Percentiles rank a stretch among this genome's conserved stretches.
Conservation (phyloP, 2,888 invertebrate genomes). For the Rugalucina vietnamica region DNA sequence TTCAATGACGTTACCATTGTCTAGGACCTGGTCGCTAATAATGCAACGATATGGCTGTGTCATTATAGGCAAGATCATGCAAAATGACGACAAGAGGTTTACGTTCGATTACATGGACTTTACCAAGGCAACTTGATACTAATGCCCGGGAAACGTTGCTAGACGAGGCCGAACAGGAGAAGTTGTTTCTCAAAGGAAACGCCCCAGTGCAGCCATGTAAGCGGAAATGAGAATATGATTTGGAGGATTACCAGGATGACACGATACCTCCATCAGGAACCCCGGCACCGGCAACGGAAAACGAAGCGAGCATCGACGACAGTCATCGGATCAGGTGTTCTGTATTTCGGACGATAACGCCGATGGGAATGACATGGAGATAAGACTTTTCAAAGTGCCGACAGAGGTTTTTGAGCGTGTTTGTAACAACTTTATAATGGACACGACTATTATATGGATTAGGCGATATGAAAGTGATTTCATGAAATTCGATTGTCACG, state of each 20-base stretch:
- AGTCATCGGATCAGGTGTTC: too few relatives aligned
- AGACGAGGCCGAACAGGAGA: not conserved
- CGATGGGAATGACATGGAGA: not conserved
- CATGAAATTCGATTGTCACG: not conserved
- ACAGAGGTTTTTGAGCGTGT: not conserved
- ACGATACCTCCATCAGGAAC: not conserved
- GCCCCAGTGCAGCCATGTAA: not conserved
- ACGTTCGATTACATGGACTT: not conserved
- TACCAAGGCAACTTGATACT: not conserved
- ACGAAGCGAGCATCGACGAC: not conserved
- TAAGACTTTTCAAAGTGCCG: not conserved
- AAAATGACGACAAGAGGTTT: not conserved
- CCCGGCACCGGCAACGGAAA: not conserved
- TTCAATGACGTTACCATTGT: not conserved
- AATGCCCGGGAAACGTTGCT: not conserved
- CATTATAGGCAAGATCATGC: not conserved
- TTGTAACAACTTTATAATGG: not conserved
- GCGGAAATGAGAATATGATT: not conserved
- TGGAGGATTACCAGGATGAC: not conserved
- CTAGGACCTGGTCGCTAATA: not conserved
- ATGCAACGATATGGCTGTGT: not conserved
- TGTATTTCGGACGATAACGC: not conserved
- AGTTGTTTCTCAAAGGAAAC: not conserved
- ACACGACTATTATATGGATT: not conserved
- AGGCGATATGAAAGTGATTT: not conserved